phyloP scores from a whole-genome alignment of 2,797 vertebrate species.

The Bradypodion ventrale region DNA sequence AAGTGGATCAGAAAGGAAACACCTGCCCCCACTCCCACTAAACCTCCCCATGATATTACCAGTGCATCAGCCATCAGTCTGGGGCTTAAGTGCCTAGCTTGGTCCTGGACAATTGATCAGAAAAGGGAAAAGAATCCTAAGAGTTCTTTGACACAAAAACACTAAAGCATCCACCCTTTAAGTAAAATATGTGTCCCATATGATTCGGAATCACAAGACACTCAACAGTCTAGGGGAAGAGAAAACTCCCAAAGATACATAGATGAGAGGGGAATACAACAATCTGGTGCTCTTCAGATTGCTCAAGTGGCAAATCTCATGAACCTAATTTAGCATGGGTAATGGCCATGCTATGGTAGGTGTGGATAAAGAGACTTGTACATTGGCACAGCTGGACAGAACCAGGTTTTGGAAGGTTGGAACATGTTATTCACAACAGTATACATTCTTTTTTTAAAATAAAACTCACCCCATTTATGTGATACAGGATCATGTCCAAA shows the following conservation, averaged over 20 bases:
- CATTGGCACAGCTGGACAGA: no score
- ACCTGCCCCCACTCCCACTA: neutral
- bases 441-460: neutral
- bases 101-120: neutral
- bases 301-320: no score
- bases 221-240: no score
- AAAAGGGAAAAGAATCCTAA: neutral
- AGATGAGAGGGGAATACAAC: neutral
- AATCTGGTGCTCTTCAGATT: neutral
- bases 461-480: neutral
- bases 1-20: neutral
- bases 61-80: neutral
- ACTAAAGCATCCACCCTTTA: neutral
- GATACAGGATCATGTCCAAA: neutral
- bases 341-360: neutral
- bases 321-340: neutral
- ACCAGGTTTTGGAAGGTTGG: no score
- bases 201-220: neutral
- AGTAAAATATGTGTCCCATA: neutral
- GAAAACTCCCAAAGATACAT: neutral
- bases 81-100: neutral
- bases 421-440: neutral
- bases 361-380: neutral
- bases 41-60: neutral
- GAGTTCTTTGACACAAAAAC: neutral